Conservation (phyloP, 2,113 vertebrate genomes). For the Syngnathoides biaculeatus region DNA sequence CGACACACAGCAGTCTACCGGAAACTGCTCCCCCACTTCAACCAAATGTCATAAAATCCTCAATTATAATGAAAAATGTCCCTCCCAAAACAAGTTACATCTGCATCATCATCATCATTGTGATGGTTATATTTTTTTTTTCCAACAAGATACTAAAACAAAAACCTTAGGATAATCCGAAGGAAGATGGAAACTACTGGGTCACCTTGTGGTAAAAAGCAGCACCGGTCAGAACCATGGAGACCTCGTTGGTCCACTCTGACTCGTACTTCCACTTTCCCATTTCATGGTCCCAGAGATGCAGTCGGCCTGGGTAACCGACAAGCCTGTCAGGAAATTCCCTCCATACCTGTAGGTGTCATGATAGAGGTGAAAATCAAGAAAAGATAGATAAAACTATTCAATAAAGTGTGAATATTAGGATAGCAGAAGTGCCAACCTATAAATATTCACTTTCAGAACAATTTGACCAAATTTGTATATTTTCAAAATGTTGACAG, state of each 20-base stretch:
- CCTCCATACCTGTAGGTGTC: constrained; percentile 84
- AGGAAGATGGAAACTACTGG: not conserved
- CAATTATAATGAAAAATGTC: not conserved
- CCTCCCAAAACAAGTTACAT: not conserved
- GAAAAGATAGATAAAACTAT: not conserved
- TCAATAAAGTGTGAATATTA: not conserved
- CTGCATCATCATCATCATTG: not conserved
- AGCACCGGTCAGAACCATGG: constrained; percentile 96
- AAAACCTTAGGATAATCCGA: not conserved
- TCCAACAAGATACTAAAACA: not conserved
- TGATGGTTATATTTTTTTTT: not conserved
- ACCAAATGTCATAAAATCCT: constrained; percentile 6
- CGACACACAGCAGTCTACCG: not conserved
- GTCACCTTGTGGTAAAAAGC: constrained; percentile 98
- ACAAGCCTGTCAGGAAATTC: constrained; percentile 95
- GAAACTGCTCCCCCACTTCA: constrained; percentile 4
- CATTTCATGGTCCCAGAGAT: constrained; percentile 98
- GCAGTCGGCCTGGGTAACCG: constrained; percentile 93
- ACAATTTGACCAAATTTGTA: no score
- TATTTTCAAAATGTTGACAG: no score
- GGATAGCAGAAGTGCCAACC: not conserved
- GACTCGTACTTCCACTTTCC: constrained; percentile 99
- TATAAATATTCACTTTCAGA: no score
- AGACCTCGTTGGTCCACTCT: constrained; percentile 98
- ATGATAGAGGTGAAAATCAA: constrained; percentile 9